Evolutionary conservation across 2,888 invertebrate species (phyloP).

Genomic region (Lycocerus yunnanus): DNA sequence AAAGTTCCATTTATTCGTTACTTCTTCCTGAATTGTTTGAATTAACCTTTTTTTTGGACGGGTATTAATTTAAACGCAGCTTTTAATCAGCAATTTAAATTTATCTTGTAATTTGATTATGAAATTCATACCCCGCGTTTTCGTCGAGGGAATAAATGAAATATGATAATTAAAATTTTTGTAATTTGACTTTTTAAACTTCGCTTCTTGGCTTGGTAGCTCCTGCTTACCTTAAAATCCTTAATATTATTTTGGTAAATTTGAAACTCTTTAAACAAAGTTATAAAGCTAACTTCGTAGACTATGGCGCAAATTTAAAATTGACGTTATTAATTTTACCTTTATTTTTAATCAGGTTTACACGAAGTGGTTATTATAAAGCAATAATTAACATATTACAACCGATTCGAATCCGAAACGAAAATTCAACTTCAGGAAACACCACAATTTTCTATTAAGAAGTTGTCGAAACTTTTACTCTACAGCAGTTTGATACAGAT

Average conservation of each 20-base stretch:
- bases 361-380: neutral
- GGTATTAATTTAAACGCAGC: neutral
- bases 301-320: neutral
- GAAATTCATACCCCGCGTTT: neutral
- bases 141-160: neutral
- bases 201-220: neutral
- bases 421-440: neutral
- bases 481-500: neutral
- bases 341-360: neutral
- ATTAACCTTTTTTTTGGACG: neutral
- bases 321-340: neutral
- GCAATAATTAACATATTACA: neutral
- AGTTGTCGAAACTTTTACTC: neutral
- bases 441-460: slow-evolving; percentile 1
- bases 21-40: too few species aligned
- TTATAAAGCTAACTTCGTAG: neutral
- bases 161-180: neutral
- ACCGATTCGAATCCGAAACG: neutral
- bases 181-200: neutral
- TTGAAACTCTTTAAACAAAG: neutral
- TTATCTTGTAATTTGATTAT: neutral
- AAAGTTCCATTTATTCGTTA: too few species aligned
- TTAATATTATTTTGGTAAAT: neutral
- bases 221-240: neutral
- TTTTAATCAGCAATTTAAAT: neutral